Conservation (phyloP, 2,113 vertebrate genomes). For the Platysteira castanea region DNA sequence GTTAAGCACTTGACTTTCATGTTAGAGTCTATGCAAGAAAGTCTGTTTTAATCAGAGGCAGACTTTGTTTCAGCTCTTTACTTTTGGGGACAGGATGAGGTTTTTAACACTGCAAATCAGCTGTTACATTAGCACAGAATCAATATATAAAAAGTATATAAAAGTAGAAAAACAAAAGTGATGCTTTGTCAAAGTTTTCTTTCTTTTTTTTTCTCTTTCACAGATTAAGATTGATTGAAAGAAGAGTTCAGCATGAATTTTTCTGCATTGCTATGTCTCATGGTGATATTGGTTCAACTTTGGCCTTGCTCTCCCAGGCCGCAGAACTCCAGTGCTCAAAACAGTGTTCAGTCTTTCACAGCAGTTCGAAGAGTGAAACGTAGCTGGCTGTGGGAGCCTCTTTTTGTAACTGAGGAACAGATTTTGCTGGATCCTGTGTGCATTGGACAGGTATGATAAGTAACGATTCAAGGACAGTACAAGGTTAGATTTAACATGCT, state of each 20-base stretch:
- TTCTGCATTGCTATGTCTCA: slow-evolving; percentile 33
- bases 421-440: slow-evolving; percentile 52
- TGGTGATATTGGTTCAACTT: slow-evolving; percentile 65
- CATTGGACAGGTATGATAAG: slow-evolving; percentile 83
- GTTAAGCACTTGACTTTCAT: not conserved
- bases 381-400: slow-evolving; percentile 83
- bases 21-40: not conserved
- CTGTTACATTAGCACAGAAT: not conserved
- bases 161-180: not conserved
- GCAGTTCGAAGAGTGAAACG: slow-evolving; percentile 74
- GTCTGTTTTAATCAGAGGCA: not conserved
- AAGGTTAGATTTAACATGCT: not conserved
- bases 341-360: not conserved
- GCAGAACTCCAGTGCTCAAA: not conserved
- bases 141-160: not conserved
- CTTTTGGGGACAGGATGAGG: not conserved
- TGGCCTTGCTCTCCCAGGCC: slow-evolving; percentile 34
- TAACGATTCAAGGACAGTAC: not conserved
- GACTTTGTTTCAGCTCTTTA: not conserved
- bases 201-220: not conserved
- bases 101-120: not conserved
- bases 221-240: slow-evolving; percentile 24
- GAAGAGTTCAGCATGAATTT: slow-evolving; percentile 63
- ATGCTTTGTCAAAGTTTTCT: not conserved
- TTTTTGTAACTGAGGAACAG: slow-evolving; percentile 84